Conservation (phyloP, 2,113 vertebrate species). For the Pedionomus torquatus region DNA sequence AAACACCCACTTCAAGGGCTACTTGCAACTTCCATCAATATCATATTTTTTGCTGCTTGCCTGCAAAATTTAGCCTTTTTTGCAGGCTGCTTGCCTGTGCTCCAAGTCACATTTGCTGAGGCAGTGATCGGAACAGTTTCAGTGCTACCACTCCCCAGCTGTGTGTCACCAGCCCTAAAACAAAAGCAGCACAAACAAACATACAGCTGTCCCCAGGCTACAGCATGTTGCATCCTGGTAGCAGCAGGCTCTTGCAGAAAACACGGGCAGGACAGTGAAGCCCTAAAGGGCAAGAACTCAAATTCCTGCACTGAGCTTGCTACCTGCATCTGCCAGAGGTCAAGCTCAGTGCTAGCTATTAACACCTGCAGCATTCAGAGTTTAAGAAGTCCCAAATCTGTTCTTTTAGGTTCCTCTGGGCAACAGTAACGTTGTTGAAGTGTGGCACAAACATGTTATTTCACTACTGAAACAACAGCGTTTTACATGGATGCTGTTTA, state of each 20-base stretch:
- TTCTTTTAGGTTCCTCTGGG: not conserved
- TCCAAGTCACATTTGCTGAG: not conserved
- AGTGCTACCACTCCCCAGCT: not conserved
- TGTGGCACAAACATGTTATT: rapidly evolving
- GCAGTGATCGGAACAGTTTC: not conserved
- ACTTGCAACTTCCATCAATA: not conserved
- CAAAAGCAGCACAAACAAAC: not conserved
- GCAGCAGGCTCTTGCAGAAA: not conserved
- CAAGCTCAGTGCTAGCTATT: not conserved
- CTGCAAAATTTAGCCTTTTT: not conserved
- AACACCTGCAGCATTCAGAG: not conserved
- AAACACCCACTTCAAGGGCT: no score
- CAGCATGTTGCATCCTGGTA: not conserved
- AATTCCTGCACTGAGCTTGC: rapidly evolving
- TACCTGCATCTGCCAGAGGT: rapidly evolving
- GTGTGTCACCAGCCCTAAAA: not conserved
- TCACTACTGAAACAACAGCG: rapidly evolving
- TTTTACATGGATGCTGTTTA: rapidly evolving
- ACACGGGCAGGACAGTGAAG: not conserved
- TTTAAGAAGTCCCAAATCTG: not conserved
- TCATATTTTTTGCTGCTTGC: rapidly evolving
- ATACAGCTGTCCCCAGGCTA: rapidly evolving
- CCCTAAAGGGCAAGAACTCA: rapidly evolving
- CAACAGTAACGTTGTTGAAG: rapidly evolving
- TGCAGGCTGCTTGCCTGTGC: not conserved